Conservation (phyloP, 2,797 vertebrate species). For the Linurgus olivaceus region DNA sequence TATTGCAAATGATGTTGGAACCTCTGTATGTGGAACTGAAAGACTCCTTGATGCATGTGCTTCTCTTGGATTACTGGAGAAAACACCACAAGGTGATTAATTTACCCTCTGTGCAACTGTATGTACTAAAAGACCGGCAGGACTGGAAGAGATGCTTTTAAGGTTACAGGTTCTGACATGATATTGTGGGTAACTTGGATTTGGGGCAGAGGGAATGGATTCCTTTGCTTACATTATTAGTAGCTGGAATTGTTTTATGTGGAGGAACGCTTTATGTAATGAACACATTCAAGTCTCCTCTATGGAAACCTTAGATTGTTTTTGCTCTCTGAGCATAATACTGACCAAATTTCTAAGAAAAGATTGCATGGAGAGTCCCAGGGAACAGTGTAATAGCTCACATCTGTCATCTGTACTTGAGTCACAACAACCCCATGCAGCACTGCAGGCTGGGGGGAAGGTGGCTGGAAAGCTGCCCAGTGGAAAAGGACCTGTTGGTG, state of each 20-base stretch:
- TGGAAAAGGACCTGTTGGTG: not conserved
- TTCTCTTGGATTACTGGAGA: conserved; percentile 82
- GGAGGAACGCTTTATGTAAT: not conserved
- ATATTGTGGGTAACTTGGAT: not conserved
- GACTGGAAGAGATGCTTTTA: not conserved
- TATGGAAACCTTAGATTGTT: not conserved
- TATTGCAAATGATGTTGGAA: conserved; percentile 74
- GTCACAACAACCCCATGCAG: not conserved
- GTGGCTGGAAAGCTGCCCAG: not conserved
- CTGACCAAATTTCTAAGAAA: not conserved
- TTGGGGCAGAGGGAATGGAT: not conserved
- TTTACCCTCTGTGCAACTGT: not conserved
- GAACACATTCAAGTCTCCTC: not conserved
- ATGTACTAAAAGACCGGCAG: not conserved
- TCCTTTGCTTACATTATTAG: not conserved
- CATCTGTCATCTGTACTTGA: not conserved
- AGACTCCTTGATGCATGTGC: conserved; percentile 85
- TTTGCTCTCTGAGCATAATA: not conserved
- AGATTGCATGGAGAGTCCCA: not conserved
- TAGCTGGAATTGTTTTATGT: not conserved
- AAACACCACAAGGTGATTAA: conserved; percentile 56
- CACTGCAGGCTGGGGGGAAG: not conserved
- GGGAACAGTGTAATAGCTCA: not conserved
- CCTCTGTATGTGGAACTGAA: conserved; percentile 77
- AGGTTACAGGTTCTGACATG: not conserved